Evolutionary conservation across 1,140 invertebrate species (phyloP).

Genomic region (Cyclina sinensis): DNA sequence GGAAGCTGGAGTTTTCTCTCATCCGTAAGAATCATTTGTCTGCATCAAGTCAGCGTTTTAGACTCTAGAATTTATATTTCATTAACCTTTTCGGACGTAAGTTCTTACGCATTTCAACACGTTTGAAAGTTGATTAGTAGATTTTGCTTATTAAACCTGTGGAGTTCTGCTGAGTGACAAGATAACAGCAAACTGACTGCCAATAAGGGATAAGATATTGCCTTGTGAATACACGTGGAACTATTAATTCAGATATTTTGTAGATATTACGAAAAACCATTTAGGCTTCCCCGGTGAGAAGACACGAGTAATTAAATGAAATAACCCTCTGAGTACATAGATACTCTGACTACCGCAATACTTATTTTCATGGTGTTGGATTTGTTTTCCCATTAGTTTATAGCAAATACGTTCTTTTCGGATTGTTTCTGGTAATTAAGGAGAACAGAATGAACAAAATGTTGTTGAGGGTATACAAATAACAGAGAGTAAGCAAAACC

Average conservation of each 20-base stretch:
- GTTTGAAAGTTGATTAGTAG: too few species aligned
- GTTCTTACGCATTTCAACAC: too few species aligned
- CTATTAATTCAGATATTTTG: neutral
- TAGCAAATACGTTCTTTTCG: constrained; percentile 10
- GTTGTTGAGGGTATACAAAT: neutral
- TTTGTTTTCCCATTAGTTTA: constrained; percentile 10
- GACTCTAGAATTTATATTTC: too few species aligned
- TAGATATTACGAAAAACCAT: neutral
- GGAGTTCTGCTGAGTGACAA: neutral
- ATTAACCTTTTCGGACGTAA: too few species aligned
- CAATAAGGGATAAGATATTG: neutral
- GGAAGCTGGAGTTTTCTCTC: too few species aligned
- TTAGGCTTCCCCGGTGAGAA: neutral
- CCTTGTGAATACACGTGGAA: neutral
- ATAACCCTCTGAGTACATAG: neutral
- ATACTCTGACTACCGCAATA: neutral
- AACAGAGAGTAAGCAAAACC: neutral
- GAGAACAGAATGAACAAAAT: neutral
- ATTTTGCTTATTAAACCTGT: too few species aligned
- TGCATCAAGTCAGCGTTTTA: too few species aligned
- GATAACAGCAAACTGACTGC: neutral
- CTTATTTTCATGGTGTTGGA: neutral
- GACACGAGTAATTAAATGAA: neutral
- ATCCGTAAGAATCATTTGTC: too few species aligned
- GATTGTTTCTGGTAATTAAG: constrained; percentile 17